phyloP scores from a whole-genome alignment of 2,797 vertebrate species.

The Calcarius lapponicus region DNA sequence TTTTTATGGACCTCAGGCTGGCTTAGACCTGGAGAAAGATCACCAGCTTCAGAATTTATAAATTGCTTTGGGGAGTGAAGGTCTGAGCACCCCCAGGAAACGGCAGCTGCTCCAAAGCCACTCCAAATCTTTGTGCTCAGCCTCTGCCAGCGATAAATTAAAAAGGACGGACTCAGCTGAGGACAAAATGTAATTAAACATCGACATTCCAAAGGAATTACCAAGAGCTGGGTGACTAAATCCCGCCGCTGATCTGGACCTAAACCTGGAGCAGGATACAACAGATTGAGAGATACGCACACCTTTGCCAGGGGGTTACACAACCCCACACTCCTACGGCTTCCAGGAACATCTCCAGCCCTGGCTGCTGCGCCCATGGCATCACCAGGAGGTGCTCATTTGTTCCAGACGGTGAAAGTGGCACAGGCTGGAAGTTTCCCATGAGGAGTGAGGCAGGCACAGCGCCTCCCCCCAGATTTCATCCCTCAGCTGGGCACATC shows the following conservation, averaged over 20 bases:
- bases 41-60: background rate
- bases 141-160: background rate
- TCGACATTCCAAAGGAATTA: background rate
- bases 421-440: background rate
- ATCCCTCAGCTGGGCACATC: background rate
- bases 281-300: background rate
- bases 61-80: background rate
- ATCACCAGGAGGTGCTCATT: background rate
- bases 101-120: background rate
- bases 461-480: background rate
- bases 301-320: background rate
- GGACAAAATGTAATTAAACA: background rate
- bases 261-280: background rate
- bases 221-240: background rate
- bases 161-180: background rate
- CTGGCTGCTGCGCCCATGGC: background rate
- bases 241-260: background rate
- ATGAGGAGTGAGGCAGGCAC: background rate
- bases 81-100: background rate
- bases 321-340: background rate
- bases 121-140: background rate
- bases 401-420: conserved; percentile 1
- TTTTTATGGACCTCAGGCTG: background rate
- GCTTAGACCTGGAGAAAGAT: background rate
- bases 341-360: background rate